These are phyloP conservation scores for Stylophora pistillata DNA, from an alignment of 64 coral and sea anemone genomes.

Conservation along the genomic window DNA sequence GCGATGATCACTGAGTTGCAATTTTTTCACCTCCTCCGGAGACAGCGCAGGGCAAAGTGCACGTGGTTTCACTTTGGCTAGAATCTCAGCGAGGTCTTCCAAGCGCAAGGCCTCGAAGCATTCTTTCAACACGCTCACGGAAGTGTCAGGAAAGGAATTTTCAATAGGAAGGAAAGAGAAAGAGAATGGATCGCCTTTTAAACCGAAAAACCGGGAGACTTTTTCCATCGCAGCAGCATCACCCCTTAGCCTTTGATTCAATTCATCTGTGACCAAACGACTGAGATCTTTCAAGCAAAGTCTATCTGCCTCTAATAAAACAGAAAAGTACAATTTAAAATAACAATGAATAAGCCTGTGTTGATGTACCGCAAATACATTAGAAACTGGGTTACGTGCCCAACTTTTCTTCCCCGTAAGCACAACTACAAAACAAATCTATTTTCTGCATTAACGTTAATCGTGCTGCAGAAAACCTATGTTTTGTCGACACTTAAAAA, in stretches of 20 bases:
- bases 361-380: not conserved
- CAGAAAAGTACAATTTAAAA: too few species aligned
- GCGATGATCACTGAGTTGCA: not conserved
- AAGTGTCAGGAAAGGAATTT: not conserved
- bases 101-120: not conserved
- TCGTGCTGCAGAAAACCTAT: too few species aligned
- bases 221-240: not conserved
- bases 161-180: not conserved
- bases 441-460: too few species aligned
- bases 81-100: not conserved
- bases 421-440: not conserved
- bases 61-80: not conserved
- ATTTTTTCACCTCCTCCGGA: not conserved
- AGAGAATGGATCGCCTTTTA: not conserved
- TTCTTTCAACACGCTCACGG: constrained; percentile 3
- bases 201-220: not conserved
- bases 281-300: not conserved
- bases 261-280: not conserved
- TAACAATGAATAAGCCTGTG: too few species aligned
- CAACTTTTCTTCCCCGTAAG: not conserved
- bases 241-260: not conserved
- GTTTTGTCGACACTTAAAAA: too few species aligned
- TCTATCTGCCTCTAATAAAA: not conserved
- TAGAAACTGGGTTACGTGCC: not conserved
- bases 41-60: constrained; percentile 6